A percentile compares a stretch with the other conserved stretches of the same genome.
phyloP scores from a whole-genome alignment of 2,888 invertebrate genomes.

The Folsomia candida region DNA sequence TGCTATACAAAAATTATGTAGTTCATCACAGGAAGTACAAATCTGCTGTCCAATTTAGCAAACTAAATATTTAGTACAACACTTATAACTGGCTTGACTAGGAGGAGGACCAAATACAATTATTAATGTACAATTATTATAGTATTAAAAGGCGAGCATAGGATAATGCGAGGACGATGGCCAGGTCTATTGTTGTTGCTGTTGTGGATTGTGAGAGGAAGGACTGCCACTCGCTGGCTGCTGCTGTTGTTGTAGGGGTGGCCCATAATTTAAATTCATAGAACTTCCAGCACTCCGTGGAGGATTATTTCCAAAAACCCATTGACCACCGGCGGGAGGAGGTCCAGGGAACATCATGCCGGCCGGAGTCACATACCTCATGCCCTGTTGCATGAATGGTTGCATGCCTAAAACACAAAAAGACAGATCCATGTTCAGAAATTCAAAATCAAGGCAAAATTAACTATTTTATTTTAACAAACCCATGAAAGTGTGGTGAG shows the following conservation, averaged over 20 bases:
- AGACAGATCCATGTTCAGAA: not conserved
- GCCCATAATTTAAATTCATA: not conserved
- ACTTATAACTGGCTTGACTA: no score
- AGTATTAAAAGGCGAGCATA: no score
- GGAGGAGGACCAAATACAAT: no score
- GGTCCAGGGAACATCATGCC: conserved; percentile 18
- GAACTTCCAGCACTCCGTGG: not conserved
- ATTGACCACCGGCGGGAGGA: not conserved
- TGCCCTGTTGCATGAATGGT: conserved; percentile 34
- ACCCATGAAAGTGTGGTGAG: conserved; percentile 43
- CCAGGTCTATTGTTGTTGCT: not conserved
- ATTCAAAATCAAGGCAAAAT: conserved; percentile 4
- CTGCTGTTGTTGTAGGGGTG: not conserved
- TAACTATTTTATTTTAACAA: not conserved
- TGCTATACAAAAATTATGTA: no score
- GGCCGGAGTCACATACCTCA: conserved; percentile 16
- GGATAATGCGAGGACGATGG: no score
- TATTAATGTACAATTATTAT: no score
- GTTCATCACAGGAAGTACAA: no score
- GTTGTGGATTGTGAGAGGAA: not conserved
- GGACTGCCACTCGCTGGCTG: not conserved
- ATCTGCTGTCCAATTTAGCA: no score
- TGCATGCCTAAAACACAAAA: conserved; percentile 33
- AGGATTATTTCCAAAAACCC: not conserved
- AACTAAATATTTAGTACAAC: no score